Evolutionary conservation across 2,797 vertebrate genomes (phyloP), one percentile per base, ranked within the genome.

Genomic region (Betta splendens): DNA sequence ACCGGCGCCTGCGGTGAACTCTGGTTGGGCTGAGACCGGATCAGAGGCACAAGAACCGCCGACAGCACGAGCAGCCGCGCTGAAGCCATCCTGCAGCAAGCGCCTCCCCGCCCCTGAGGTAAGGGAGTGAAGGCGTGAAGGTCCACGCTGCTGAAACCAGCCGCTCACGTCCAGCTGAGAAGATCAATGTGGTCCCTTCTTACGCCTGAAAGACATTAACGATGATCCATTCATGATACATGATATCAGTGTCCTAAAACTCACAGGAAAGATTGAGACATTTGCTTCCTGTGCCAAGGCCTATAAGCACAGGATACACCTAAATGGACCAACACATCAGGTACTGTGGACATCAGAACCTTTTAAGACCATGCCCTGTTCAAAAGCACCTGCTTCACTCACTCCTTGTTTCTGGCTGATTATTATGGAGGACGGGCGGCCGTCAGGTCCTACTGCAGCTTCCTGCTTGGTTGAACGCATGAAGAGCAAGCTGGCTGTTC

Each of bases 171-270:
- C 42, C 55, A 38, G 63, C 11, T 31, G 20, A 21, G 38, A 46
- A 15, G 5, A 16, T 35, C 73, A 51, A 17, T 3, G 2, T 47
- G 17, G 17, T 67, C 32, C 47, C 21, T 50, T 71, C 26, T 64
- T 62, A 21, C 66, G 63, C 64, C 88, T 90, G 72, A 55, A 80
- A 79, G 54, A 79, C 10, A 73, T 42, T 4, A 54, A 12, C 23
- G 15, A 25, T 54, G 4, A 56, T 47, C 21, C 35, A 25, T 13
- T n/a, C n/a, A n/a, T n/a, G 47, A 49, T 6, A 49, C 13, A 55
- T n/a, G n/a, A n/a, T n/a, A n/a, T 1, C 1, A 26, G 13, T 4
- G 2, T 23, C 11, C 47, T 0, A 9, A 6, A 25, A 17, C 15
- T 5, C 20, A 10, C 17, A 47, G 12, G 21, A 10, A 10, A 17